Conservation (phyloP, 2,113 vertebrate genomes). For the Delphinapterus leucas region DNA sequence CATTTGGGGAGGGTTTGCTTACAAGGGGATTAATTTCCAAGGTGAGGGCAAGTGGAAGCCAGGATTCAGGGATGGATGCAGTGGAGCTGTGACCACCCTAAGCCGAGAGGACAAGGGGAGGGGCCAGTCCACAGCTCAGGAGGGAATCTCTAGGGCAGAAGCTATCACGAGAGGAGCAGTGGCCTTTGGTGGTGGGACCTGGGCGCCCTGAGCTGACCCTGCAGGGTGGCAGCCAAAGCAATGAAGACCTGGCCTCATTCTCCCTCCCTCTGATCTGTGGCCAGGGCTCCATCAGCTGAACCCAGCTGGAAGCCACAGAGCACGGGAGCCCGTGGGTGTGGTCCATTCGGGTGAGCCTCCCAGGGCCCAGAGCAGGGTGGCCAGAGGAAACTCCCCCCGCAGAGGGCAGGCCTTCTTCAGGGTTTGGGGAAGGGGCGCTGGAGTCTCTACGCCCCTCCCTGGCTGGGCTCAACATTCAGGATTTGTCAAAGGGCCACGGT, state of each 20-base stretch:
- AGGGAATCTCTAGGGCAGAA: neutral
- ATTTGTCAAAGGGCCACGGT: neutral
- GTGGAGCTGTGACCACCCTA: too few relatives aligned
- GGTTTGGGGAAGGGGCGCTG: too few relatives aligned
- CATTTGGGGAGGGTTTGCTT: neutral
- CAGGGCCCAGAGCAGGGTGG: neutral
- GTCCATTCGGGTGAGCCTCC: neutral
- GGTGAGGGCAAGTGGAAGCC: neutral
- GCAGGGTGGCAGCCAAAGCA: rapidly evolving
- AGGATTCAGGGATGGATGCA: too few relatives aligned
- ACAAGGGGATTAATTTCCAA: neutral
- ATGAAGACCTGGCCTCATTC: neutral
- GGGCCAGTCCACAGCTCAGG: rapidly evolving
- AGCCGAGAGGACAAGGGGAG: neutral
- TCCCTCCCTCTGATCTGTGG: neutral
- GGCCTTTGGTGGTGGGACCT: neutral
- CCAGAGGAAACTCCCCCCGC: rapidly evolving
- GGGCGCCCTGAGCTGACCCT: neutral
- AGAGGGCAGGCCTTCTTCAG: neutral
- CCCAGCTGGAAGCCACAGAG: neutral
- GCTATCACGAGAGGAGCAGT: neutral
- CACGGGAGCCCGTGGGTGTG: too few relatives aligned
- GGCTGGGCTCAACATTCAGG: neutral
- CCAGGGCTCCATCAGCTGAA: neutral
- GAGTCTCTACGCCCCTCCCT: neutral